A percentile compares a stretch with the other conserved stretches of the same genome.
Evolutionary conservation across 2,888 invertebrate species (phyloP).

Genomic region (Entomobrya multifasciata): DNA sequence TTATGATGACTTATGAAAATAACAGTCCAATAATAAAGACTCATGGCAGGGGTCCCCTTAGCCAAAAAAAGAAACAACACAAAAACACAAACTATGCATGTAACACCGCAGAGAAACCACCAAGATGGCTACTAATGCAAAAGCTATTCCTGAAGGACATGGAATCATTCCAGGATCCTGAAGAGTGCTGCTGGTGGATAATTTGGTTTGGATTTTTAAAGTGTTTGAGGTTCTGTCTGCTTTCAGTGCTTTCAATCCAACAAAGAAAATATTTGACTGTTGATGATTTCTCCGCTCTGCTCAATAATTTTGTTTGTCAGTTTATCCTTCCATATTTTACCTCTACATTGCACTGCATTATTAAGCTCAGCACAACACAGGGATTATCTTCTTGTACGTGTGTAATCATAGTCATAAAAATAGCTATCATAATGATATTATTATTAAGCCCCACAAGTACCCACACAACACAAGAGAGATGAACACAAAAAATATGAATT

Average conservation of each 20-base stretch:
- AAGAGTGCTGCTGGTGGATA: neutral
- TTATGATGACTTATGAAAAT: conserved; percentile 8
- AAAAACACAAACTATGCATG: neutral
- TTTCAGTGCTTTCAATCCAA: neutral
- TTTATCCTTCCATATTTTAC: neutral
- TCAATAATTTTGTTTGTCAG: neutral
- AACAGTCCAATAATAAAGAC: conserved; percentile 52
- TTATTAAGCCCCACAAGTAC: neutral
- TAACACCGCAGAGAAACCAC: neutral
- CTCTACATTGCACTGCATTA: neutral
- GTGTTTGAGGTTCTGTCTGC: neutral
- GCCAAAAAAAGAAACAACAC: conserved; percentile 1
- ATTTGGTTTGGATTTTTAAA: neutral
- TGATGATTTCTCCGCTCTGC: conserved; percentile 1
- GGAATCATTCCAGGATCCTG: neutral
- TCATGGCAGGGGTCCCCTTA: conserved; percentile 59
- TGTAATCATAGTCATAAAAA: conserved; percentile 54
- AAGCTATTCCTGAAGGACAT: neutral
- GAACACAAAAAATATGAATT: neutral
- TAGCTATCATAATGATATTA: conserved; percentile 13
- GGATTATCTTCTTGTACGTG: neutral
- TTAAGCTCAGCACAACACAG: neutral
- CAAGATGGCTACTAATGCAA: neutral
- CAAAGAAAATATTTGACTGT: conserved; percentile 63
- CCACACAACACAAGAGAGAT: neutral